Conservation (phyloP, 1,140 invertebrate genomes). For the Pachypeltis micranthus region DNA sequence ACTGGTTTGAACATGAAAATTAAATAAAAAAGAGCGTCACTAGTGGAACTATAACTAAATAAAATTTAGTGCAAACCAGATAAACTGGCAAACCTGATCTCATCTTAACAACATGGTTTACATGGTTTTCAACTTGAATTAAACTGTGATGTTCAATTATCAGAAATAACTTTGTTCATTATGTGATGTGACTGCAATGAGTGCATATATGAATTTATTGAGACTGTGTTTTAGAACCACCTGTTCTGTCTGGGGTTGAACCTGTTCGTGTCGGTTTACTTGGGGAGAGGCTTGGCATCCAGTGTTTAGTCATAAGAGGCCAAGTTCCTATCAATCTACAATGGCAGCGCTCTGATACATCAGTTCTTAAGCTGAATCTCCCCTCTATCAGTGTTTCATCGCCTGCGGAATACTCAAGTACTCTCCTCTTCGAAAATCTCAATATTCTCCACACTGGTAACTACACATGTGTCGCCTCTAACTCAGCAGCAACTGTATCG, state of each 20-base stretch:
- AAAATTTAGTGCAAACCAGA: too few relatives aligned
- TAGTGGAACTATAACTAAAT: too few relatives aligned
- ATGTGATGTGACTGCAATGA: background rate
- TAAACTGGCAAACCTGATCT: too few relatives aligned
- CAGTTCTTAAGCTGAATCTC: constrained; percentile 27
- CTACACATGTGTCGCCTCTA: constrained; percentile 55
- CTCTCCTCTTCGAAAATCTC: constrained; percentile 46
- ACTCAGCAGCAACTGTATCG: constrained; percentile 45
- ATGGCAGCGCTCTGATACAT: constrained; percentile 56
- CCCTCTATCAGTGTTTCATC: constrained; percentile 12
- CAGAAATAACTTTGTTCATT: background rate
- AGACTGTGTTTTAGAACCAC: constrained; percentile 42
- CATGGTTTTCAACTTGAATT: too few relatives aligned
- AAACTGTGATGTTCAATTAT: too few relatives aligned
- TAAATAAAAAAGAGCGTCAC: too few relatives aligned
- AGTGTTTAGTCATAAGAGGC: constrained; percentile 50
- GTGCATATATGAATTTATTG: constrained; percentile 15
- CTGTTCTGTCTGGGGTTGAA: constrained; percentile 48
- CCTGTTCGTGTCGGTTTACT: constrained; percentile 46
- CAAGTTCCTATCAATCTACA: constrained; percentile 53
- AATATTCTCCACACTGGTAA: constrained; percentile 52
- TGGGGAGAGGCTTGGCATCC: constrained; percentile 50
- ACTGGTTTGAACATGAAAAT: too few relatives aligned
- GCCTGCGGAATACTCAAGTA: constrained; percentile 43
- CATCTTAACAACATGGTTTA: too few relatives aligned